Conservation (phyloP, 1,140 invertebrate species). For the Pseudomyrmex gracilis region DNA sequence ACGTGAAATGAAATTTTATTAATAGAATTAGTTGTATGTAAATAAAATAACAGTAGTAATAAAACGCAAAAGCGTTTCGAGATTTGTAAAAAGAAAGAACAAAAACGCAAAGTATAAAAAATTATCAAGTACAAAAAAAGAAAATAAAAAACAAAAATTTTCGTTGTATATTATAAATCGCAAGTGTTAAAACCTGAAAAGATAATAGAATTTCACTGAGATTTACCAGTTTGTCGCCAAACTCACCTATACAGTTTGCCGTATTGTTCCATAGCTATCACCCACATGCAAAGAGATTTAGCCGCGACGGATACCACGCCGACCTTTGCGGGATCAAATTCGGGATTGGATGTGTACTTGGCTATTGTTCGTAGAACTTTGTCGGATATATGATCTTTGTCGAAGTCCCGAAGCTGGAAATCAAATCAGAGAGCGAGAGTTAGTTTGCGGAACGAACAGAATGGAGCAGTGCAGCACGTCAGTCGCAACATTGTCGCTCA, state of each 20-base stretch:
- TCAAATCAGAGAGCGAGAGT: constrained; percentile 44
- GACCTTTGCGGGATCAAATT: constrained; percentile 95
- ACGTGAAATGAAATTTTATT: neutral
- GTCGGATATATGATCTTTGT: constrained; percentile 94
- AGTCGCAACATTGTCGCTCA: constrained; percentile 31
- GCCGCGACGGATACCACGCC: constrained; percentile 92
- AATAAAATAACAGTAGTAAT: no score
- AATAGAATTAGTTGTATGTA: constrained; percentile 2
- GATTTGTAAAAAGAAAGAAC: no score
- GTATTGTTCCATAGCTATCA: constrained; percentile 96
- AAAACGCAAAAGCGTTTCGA: no score
- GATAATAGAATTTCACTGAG: no score
- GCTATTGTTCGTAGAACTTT: constrained; percentile 92
- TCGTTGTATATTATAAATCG: no score
- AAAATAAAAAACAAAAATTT: neutral
- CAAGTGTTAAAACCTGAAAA: neutral
- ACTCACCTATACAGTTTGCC: constrained; percentile 92
- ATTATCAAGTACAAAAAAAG: neutral
- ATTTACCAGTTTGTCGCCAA: neutral
- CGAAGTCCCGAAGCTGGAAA: constrained; percentile 91
- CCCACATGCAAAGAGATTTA: constrained; percentile 95
- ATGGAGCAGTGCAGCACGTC: neutral
- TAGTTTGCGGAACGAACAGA: constrained; percentile 38
- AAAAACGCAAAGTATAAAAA: no score
- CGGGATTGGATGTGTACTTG: constrained; percentile 91